Conservation (phyloP, 2,797 vertebrate species). For the Rhinella marina region DNA sequence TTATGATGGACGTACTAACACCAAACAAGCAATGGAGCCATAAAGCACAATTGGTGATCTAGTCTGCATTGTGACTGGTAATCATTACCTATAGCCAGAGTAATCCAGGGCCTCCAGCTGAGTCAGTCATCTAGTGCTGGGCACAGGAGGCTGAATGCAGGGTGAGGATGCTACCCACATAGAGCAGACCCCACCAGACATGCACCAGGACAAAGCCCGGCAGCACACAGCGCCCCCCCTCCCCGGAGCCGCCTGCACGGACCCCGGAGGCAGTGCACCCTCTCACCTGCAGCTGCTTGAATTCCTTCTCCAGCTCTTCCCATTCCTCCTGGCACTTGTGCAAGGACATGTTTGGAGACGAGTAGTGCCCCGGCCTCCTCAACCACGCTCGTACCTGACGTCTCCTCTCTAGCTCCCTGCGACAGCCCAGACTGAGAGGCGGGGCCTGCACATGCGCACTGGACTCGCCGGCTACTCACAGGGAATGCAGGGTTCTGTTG, state of each 20-base stretch:
- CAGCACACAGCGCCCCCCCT: not conserved
- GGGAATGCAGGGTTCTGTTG: not conserved
- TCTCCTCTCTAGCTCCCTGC: constrained; percentile 39
- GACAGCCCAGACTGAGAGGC: constrained; percentile 2
- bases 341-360: constrained; percentile 77
- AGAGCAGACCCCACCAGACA: too few species aligned
- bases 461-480: not conserved
- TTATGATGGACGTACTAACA: too few species aligned
- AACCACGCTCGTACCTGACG: constrained; percentile 48
- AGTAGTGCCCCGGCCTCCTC: constrained; percentile 45
- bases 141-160: too few species aligned
- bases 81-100: too few species aligned
- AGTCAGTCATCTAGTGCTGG: too few species aligned
- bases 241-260: not conserved
- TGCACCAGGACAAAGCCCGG: not conserved
- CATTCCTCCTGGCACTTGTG: constrained; percentile 82
- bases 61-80: too few species aligned
- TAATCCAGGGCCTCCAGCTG: too few species aligned
- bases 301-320: constrained; percentile 88
- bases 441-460: constrained; percentile 27
- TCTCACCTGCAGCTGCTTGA: constrained; percentile 89
- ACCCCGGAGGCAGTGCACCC: not conserved
- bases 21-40: too few species aligned
- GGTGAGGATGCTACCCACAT: too few species aligned
- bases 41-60: too few species aligned